phyloP scores from a whole-genome alignment of 2,888 invertebrate genomes.

The Ophion costatus region DNA sequence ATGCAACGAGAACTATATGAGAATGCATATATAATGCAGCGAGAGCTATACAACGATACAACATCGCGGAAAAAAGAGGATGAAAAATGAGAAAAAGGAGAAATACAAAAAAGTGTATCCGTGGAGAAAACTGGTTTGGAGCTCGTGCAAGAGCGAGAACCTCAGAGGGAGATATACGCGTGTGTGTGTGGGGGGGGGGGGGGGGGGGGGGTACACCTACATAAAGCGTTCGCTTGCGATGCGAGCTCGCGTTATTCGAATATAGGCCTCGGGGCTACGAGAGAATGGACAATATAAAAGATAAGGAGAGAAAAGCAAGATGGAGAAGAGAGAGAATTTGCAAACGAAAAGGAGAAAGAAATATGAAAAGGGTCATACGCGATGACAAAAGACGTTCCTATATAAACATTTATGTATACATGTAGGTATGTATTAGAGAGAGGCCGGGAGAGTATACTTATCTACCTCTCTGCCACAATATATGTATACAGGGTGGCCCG shows the following conservation, averaged over 20 bases:
- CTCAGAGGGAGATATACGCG: conserved; percentile 32
- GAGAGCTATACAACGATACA: conserved; percentile 22
- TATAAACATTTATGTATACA: background rate
- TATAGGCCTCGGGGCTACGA: conserved; percentile 49
- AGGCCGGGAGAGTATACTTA: no score
- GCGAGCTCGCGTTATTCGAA: conserved; percentile 11
- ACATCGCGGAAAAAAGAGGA: conserved; percentile 15
- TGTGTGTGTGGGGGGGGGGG: no score
- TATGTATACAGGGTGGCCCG: no score
- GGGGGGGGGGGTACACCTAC: no score
- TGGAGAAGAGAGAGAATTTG: conserved; percentile 23
- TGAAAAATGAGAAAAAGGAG: conserved; percentile 36
- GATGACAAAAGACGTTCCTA: conserved; percentile 31
- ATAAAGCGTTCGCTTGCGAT: conserved; percentile 27
- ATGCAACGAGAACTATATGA: conserved; percentile 30
- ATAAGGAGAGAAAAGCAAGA: conserved; percentile 51
- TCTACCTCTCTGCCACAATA: no score
- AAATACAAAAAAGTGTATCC: conserved; percentile 53
- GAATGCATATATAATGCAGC: conserved; percentile 21
- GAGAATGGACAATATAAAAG: conserved; percentile 52
- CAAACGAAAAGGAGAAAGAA: conserved; percentile 24
- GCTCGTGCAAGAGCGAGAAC: conserved; percentile 46
- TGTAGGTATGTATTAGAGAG: background rate
- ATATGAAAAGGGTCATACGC: conserved; percentile 29
- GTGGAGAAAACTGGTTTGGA: conserved; percentile 65